phyloP scores from a whole-genome alignment of 2,888 invertebrate species.

The Adelognathus sp. region DNA sequence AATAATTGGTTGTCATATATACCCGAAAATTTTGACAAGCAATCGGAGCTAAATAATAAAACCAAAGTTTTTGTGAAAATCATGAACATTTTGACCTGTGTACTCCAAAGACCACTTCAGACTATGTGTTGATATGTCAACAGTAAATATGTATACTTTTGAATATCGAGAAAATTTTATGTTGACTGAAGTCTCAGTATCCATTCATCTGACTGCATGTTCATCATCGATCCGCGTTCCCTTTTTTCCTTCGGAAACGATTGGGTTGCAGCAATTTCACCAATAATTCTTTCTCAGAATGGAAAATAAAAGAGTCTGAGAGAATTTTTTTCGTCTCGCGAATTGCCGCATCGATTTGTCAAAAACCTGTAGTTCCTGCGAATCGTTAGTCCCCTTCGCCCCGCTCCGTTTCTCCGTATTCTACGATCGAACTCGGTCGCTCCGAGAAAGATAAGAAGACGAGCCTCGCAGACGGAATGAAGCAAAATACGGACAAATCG shows the following conservation, averaged over 20 bases:
- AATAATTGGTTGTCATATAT: no score
- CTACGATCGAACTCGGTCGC: not conserved
- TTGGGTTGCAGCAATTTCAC: not conserved
- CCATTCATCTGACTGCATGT: no score
- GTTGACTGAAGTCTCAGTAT: no score
- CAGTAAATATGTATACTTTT: no score
- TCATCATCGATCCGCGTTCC: not conserved
- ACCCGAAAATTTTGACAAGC: no score
- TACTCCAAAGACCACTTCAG: no score
- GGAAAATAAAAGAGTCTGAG: not conserved
- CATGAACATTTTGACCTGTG: no score
- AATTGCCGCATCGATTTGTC: not conserved
- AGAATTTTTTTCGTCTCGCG: not conserved
- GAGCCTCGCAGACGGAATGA: not conserved
- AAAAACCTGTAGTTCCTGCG: not conserved
- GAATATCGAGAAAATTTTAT: not conserved
- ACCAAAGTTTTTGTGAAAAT: no score
- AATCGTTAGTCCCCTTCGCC: not conserved
- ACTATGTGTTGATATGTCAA: no score
- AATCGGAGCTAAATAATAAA: no score
- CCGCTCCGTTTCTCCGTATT: not conserved
- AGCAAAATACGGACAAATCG: constrained; percentile 1
- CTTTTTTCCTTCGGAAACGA: not conserved
- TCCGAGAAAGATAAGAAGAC: not conserved
- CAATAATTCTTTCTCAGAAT: not conserved